Conservation (phyloP, 1,140 invertebrate genomes). For the Leptinotarsa texana region DNA sequence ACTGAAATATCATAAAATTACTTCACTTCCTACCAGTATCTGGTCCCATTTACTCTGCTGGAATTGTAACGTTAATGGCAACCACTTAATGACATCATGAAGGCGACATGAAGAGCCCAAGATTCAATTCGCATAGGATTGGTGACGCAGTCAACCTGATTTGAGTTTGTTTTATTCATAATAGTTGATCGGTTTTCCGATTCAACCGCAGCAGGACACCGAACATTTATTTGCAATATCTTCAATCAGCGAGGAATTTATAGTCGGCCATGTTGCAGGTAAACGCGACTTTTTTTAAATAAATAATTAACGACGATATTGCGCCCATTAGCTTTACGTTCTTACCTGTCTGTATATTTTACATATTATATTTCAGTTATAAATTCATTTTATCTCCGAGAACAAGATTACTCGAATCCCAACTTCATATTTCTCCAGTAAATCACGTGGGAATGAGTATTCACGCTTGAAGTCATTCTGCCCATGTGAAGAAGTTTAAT, state of each 20-base stretch:
- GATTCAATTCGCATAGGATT: not conserved
- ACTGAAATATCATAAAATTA: not conserved
- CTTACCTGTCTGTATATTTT: constrained; percentile 32
- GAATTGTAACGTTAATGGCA: not conserved
- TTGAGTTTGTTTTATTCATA: not conserved
- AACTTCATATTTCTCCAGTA: not conserved
- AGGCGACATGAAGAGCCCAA: not conserved
- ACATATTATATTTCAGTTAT: constrained; percentile 32
- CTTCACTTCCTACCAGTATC: not conserved
- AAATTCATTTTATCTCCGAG: constrained; percentile 22
- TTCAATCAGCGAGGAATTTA: constrained; percentile 39
- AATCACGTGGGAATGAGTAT: constrained; percentile 3
- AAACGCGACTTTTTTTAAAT: constrained; percentile 34
- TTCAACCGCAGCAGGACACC: constrained; percentile 31
- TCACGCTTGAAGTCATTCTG: not conserved
- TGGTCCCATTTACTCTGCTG: not conserved
- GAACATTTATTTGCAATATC: constrained; percentile 38
- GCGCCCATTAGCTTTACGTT: constrained; percentile 32
- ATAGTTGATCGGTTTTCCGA: constrained; percentile 31
- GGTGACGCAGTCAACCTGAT: not conserved
- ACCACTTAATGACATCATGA: not conserved
- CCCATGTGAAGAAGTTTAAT: not conserved
- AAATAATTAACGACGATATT: constrained; percentile 36
- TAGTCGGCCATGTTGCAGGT: constrained; percentile 27
- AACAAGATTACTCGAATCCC: constrained; percentile 7